Conservation (phyloP, 2,888 invertebrate species). For the Dryococelus australis region DNA sequence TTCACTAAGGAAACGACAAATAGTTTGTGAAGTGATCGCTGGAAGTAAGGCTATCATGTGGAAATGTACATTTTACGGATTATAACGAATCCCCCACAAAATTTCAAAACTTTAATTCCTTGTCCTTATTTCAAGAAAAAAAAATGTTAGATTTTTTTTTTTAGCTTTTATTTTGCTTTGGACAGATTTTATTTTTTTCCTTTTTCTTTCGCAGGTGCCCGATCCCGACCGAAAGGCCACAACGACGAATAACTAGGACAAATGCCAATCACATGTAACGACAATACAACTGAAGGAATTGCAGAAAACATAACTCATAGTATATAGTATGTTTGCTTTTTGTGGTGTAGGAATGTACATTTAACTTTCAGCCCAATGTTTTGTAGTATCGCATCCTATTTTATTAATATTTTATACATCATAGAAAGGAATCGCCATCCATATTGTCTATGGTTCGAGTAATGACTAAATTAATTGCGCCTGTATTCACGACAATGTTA, state of each 20-base stretch:
- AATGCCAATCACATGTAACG: background rate
- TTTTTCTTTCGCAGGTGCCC: constrained; percentile 29
- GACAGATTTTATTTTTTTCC: constrained; percentile 6
- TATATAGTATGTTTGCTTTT: too few species aligned
- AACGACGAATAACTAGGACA: background rate
- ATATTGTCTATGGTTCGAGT: background rate
- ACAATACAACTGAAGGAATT: background rate
- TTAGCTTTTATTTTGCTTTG: background rate
- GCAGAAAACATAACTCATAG: background rate
- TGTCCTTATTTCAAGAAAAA: too few species aligned
- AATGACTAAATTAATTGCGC: background rate
- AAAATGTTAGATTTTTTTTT: background rate
- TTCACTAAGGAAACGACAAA: too few species aligned
- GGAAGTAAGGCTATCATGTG: too few species aligned
- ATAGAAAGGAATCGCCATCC: background rate
- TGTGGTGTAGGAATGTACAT: background rate
- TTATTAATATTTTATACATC: background rate
- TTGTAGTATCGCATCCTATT: background rate
- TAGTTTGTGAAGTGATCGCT: too few species aligned
- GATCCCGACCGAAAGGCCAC: constrained; percentile 11
- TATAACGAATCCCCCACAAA: too few species aligned
- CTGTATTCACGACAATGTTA: too few species aligned
- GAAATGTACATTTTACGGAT: too few species aligned
- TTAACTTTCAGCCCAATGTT: background rate
- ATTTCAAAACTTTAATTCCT: too few species aligned